A percentile compares a stretch with the other conserved stretches of the same genome.
phyloP scores from a whole-genome alignment of 2,113 vertebrate genomes.

The Echinops telfairi region DNA sequence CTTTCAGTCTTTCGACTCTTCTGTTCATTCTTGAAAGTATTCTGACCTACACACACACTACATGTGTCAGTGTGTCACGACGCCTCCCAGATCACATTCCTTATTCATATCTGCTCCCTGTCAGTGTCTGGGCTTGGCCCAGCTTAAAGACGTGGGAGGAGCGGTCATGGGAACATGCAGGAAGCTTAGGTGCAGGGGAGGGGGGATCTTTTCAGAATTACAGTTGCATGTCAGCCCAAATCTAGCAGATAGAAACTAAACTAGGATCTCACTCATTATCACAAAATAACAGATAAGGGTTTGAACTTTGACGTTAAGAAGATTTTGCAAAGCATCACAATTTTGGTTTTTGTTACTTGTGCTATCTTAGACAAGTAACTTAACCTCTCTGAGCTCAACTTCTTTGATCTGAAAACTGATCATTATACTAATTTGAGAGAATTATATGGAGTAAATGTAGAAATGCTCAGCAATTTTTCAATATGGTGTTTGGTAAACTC shows the following conservation, averaged over 20 bases:
- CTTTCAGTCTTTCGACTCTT: neutral
- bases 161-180: neutral
- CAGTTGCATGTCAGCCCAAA: constrained; percentile 9
- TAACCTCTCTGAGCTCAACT: neutral
- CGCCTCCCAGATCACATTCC: neutral
- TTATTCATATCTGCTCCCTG: neutral
- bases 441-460: neutral
- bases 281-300: neutral
- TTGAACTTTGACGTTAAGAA: neutral
- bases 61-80: neutral
- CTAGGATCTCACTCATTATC: neutral
- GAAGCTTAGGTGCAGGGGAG: neutral
- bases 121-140: neutral
- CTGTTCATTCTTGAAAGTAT: neutral
- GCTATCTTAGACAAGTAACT: neutral
- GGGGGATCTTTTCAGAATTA: neutral
- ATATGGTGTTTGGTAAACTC: neutral
- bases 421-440: neutral
- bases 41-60: neutral
- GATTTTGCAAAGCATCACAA: neutral
- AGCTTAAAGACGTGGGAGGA: neutral
- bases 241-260: constrained; percentile 5
- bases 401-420: neutral
- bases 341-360: neutral
- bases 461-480: neutral